A percentile compares a stretch with the other conserved stretches of the same genome.
Conservation (phyloP, 1,140 invertebrate species). For the Homalodisca vitripennis region DNA sequence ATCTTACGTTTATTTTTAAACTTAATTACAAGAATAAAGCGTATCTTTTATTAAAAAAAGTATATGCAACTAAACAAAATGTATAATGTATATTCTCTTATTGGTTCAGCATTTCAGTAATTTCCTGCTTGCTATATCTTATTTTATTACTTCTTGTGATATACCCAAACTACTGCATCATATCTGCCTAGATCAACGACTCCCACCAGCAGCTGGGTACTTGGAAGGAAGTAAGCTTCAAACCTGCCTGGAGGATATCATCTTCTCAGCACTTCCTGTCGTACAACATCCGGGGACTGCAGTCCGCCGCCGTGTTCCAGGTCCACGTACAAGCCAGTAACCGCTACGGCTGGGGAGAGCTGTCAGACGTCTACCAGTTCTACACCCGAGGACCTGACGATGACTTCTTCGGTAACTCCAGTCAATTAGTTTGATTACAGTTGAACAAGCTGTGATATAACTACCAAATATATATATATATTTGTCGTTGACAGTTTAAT, state of each 20-base stretch:
- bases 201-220: conserved; percentile 12
- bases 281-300: conserved; percentile 7
- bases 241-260: not conserved
- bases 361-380: conserved; percentile 47
- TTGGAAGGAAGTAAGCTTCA: conserved; percentile 10
- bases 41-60: too few relatives aligned
- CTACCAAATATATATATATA: too few relatives aligned
- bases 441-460: too few relatives aligned
- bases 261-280: conserved; percentile 7
- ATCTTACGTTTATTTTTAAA: too few relatives aligned
- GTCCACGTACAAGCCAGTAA: not conserved
- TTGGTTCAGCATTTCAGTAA: too few relatives aligned
- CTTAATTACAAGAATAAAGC: too few relatives aligned
- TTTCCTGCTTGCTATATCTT: too few relatives aligned
- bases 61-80: too few relatives aligned
- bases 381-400: conserved; percentile 41
- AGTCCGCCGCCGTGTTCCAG: conserved; percentile 14
- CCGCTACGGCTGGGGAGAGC: conserved; percentile 57
- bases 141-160: too few relatives aligned
- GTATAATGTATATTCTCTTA: too few relatives aligned
- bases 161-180: not conserved
- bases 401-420: conserved; percentile 40
- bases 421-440: too few relatives aligned
- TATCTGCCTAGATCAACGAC: conserved; percentile 9
- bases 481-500: too few relatives aligned